Evolutionary conservation across 2,113 vertebrate species (phyloP).

Genomic region (Phalacrocorax pelagicus): DNA sequence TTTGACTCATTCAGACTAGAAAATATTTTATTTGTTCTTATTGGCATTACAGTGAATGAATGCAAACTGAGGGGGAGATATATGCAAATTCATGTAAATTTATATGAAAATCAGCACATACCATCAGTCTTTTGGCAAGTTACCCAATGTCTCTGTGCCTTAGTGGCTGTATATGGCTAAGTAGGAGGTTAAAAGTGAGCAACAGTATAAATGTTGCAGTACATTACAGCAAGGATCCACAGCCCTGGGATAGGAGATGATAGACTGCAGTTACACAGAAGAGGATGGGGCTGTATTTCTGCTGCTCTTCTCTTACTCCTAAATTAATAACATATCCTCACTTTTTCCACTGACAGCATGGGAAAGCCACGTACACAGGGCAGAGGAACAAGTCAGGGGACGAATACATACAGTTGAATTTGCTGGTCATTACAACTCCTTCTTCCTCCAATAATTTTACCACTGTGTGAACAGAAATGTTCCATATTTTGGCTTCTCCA

Average conservation of each 20-base stretch:
- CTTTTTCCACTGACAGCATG: not conserved
- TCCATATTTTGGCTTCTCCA: not conserved
- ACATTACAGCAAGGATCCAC: not conserved
- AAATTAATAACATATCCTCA: not conserved
- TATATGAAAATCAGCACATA: not conserved
- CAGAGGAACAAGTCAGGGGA: not conserved
- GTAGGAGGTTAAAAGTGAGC: not conserved
- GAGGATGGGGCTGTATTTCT: not conserved
- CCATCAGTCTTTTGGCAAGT: not conserved
- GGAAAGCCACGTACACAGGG: not conserved
- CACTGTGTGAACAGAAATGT: not conserved
- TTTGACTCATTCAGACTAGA: not conserved
- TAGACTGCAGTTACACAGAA: not conserved
- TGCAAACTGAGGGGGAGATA: constrained; percentile 5
- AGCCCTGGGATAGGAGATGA: not conserved
- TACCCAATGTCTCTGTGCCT: not conserved
- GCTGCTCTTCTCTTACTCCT: not conserved
- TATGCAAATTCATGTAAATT: constrained; percentile 45
- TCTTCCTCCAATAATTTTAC: not conserved
- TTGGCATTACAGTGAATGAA: not conserved
- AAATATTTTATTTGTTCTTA: constrained; percentile 22
- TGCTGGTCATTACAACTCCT: not conserved
- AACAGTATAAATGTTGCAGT: not conserved
- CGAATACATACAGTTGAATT: not conserved
- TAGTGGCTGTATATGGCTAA: not conserved